Evolutionary conservation across 2,888 invertebrate species (phyloP), one percentile per base, ranked within the genome.

Genomic region (Galerucella calmariensis): DNA sequence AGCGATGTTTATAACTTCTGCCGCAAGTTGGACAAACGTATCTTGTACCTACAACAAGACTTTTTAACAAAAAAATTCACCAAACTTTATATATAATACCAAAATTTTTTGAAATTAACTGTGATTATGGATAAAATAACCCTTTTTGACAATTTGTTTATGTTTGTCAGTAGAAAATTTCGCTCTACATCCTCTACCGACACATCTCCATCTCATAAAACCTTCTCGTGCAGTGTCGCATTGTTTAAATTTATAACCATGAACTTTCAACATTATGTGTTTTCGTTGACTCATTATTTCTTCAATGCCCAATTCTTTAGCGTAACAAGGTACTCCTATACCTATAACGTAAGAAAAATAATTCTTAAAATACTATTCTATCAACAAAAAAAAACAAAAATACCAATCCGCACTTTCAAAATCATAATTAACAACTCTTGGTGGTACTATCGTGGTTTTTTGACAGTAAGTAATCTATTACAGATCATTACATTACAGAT

Each of bases 1-100:
- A 91, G 10, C 90, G 88, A 75, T 88, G 88, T 69, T 79, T 79
- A 62, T 78, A 79, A 58, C 12, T 41, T 62, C 76, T 81, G 12
- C 74, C 73, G 62, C 81, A 81, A 51, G 16, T 69, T 48, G 72
- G 27, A 44, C 75, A 75, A 58, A 1, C 16, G 24, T 27, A 67
- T 20, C 48, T 24, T 35, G 35, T 48, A 35, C 56, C 69, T 69
- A 51, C 58, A 69, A 69, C 27, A 62, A 62, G 16, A 59, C 16
- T 8, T 12, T 46, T 51, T 27, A 48, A 16, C 14, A 61, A 27
- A 2, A 27, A 20, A 58, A 58, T 16, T 58, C n/a, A 58, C 58
- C 2, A 14, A 48, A 48, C 14, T 48, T 2, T 1, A 48, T 48
- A 48, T 12, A 48, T 4, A 48, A 12, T 48, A 48, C 14, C 12